Conservation (phyloP, 2,888 invertebrate genomes). For the Hypomecis atomaria region DNA sequence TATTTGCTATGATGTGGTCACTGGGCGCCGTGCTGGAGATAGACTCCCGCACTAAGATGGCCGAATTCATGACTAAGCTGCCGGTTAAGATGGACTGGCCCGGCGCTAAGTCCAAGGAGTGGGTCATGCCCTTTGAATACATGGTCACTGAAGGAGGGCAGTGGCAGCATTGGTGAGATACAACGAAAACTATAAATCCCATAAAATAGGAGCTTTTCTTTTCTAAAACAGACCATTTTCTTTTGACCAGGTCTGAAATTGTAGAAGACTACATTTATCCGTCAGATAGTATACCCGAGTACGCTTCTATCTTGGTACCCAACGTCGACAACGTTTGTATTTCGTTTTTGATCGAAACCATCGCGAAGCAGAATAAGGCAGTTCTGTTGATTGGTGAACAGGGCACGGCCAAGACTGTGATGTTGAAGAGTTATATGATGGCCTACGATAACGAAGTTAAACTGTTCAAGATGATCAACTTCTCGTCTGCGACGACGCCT, state of each 20-base stretch:
- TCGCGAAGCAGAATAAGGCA: constrained; percentile 92
- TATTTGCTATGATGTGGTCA: constrained; percentile 95
- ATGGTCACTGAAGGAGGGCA: constrained; percentile 88
- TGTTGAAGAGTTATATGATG: constrained; percentile 93
- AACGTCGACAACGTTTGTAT: constrained; percentile 95
- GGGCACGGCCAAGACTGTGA: constrained; percentile 96
- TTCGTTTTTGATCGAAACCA: constrained; percentile 91
- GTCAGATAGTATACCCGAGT: constrained; percentile 89
- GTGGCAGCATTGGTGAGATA: constrained; percentile 91
- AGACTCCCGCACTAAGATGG: constrained; percentile 88
- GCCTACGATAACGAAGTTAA: constrained; percentile 91
- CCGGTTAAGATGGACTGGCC: constrained; percentile 91
- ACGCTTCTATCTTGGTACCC: constrained; percentile 92
- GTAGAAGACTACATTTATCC: constrained; percentile 92
- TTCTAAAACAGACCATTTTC: not conserved
- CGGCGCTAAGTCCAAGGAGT: constrained; percentile 83
- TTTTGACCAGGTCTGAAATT: constrained; percentile 74
- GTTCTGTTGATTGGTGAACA: constrained; percentile 95
- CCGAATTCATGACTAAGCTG: constrained; percentile 88
- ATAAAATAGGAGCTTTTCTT: no score
- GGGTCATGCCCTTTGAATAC: constrained; percentile 93
- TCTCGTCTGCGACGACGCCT: constrained; percentile 95
- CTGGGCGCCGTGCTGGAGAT: constrained; percentile 92
- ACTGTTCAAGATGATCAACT: constrained; percentile 92
- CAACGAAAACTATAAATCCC: not conserved